phyloP scores from a whole-genome alignment of 2,888 invertebrate species.

The Agrochola litura region DNA sequence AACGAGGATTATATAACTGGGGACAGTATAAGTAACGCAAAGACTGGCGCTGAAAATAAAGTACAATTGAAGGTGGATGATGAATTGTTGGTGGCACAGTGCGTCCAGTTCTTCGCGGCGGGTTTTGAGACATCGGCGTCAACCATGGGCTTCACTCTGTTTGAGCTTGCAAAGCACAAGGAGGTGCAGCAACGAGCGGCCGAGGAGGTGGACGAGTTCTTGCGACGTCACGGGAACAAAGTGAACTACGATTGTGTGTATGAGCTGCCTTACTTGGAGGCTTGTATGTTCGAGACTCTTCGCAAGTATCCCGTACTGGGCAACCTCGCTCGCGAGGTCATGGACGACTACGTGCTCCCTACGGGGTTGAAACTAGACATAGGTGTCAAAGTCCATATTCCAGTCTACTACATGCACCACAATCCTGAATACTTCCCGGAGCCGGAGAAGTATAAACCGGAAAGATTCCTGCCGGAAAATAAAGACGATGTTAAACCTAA shows the following conservation, averaged over 20 bases:
- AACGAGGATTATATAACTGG: conserved; percentile 70
- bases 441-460: conserved; percentile 71
- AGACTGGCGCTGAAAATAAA: conserved; percentile 64
- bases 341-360: conserved; percentile 61
- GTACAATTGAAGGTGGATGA: conserved; percentile 74
- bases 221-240: conserved; percentile 66
- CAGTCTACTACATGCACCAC: conserved; percentile 71
- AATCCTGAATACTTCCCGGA: conserved; percentile 72
- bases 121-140: conserved; percentile 80
- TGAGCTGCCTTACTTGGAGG: conserved; percentile 76
- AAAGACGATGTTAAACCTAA: conserved; percentile 67
- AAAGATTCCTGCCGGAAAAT: conserved; percentile 71
- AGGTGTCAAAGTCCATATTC: conserved; percentile 71
- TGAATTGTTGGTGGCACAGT: conserved; percentile 87
- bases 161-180: conserved; percentile 75
- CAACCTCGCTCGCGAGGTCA: conserved; percentile 74
- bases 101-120: conserved; percentile 85
- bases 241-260: conserved; percentile 73
- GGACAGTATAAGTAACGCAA: conserved; percentile 70
- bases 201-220: conserved; percentile 75
- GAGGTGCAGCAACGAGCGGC: conserved; percentile 68
- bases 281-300: conserved; percentile 77
- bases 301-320: conserved; percentile 78
- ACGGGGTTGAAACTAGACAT: conserved; percentile 53
- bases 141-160: conserved; percentile 72